Evolutionary conservation across 2,797 vertebrate species (phyloP).

Genomic region (Pseudochaenichthys georgianus): DNA sequence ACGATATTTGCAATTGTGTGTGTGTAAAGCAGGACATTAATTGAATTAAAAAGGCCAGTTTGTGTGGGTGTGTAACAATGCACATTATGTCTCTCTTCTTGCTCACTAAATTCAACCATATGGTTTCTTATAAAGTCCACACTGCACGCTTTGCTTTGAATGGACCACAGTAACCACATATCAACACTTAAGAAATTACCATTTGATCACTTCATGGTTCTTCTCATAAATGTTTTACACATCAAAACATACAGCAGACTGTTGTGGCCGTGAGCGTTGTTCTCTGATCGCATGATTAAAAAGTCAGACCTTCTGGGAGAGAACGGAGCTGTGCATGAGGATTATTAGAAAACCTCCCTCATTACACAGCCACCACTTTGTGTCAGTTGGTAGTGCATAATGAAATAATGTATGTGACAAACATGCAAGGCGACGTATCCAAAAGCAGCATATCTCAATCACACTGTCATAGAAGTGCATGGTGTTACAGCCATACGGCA

Average conservation of each 20-base stretch:
- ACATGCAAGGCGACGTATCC: constrained; percentile 18
- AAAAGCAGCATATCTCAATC: constrained; percentile 22
- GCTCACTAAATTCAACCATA: neutral
- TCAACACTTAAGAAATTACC: neutral
- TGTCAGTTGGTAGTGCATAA: constrained; percentile 25
- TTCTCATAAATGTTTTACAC: constrained; percentile 2
- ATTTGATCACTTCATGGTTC: neutral
- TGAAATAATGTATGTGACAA: constrained; percentile 41
- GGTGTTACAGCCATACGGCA: constrained; percentile 16
- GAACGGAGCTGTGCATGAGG: constrained; percentile 23
- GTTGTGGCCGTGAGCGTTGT: neutral
- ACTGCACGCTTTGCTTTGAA: constrained; percentile 16
- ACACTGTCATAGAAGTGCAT: constrained; percentile 12
- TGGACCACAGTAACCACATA: constrained; percentile 20
- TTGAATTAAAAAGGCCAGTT: constrained; percentile 26
- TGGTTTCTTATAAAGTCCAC: constrained; percentile 2
- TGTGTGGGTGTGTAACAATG: constrained; percentile 26
- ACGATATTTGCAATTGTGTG: neutral
- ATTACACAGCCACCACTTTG: constrained; percentile 23
- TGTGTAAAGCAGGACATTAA: neutral
- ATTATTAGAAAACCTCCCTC: constrained; percentile 16
- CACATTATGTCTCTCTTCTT: constrained; percentile 2
- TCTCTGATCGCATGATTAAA: constrained; percentile 21
- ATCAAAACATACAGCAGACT: constrained; percentile 16
- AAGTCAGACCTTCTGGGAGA: constrained; percentile 15